A percentile compares a stretch with the other conserved stretches of the same genome.
Evolutionary conservation across 2,797 vertebrate species (phyloP).

Genomic region (Pipistrellus kuhlii): DNA sequence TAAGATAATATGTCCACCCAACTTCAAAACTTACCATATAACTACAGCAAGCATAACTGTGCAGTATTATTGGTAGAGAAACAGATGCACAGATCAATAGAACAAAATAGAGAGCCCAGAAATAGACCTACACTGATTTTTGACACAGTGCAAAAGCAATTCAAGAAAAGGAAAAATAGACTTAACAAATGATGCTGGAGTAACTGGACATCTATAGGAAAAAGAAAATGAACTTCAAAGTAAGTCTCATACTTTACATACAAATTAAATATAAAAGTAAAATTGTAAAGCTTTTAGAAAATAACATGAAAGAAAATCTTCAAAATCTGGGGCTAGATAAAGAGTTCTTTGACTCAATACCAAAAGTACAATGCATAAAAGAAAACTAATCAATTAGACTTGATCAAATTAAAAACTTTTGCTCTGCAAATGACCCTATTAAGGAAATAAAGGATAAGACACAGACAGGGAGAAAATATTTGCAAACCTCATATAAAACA

Average conservation of each 20-base stretch:
- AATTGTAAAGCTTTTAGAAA: conserved; percentile 26
- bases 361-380: background rate
- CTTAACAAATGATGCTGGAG: background rate
- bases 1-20: background rate
- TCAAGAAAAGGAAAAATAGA: background rate
- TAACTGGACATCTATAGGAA: background rate
- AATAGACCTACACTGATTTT: background rate
- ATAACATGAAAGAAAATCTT: background rate
- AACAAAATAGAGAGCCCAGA: background rate
- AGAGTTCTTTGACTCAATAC: background rate
- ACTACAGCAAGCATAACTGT: background rate
- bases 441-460: background rate
- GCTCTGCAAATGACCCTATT: background rate
- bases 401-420: background rate
- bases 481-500: background rate
- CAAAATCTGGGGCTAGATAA: background rate
- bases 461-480: background rate
- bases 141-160: conserved; percentile 4
- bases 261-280: conserved; percentile 13
- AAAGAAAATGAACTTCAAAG: conserved; percentile 10
- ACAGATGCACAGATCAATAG: background rate
- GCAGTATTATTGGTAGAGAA: background rate
- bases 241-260: background rate
- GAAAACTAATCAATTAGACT: background rate
- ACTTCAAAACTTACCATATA: background rate